Conservation (phyloP, 2,113 vertebrate genomes). For the Ciconia maguari region DNA sequence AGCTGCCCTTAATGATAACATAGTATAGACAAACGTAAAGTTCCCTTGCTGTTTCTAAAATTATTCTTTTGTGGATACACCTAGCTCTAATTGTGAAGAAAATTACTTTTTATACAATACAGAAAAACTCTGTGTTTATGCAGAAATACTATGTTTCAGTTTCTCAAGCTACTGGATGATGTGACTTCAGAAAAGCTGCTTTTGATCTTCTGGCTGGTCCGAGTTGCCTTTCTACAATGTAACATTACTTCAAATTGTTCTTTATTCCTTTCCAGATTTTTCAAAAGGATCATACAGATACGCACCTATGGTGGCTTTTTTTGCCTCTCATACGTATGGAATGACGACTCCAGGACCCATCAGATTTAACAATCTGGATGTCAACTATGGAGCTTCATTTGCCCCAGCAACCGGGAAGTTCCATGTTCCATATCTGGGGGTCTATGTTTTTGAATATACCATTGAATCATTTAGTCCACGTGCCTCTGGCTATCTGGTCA, state of each 20-base stretch:
- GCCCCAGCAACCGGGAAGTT: slow-evolving; percentile 79
- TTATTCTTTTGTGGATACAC: not conserved
- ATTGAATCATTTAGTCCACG: slow-evolving; percentile 76
- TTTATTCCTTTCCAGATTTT: slow-evolving; percentile 73
- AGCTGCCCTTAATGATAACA: not conserved
- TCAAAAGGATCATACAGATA: slow-evolving; percentile 83
- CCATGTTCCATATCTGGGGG: slow-evolving; percentile 77
- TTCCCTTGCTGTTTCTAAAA: slow-evolving; percentile 20
- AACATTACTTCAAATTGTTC: not conserved
- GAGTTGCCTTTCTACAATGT: not conserved
- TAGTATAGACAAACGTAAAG: not conserved
- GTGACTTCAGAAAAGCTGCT: not conserved
- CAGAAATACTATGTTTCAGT: not conserved
- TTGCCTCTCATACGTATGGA: slow-evolving; percentile 76
- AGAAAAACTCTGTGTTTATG: not conserved
- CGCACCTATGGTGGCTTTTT: slow-evolving; percentile 83
- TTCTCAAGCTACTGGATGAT: not conserved
- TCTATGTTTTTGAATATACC: slow-evolving; percentile 81
- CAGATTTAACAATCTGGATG: slow-evolving; percentile 78
- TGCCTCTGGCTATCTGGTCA: slow-evolving; percentile 78
- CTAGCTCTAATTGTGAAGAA: slow-evolving; percentile 37
- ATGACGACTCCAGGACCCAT: slow-evolving; percentile 80
- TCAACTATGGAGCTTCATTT: slow-evolving; percentile 81
- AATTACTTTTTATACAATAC: slow-evolving; percentile 1
- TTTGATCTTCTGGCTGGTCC: not conserved